Evolutionary conservation across 2,888 invertebrate genomes (phyloP), one percentile per base, ranked within the genome.

Genomic region (Patella pellucida): DNA sequence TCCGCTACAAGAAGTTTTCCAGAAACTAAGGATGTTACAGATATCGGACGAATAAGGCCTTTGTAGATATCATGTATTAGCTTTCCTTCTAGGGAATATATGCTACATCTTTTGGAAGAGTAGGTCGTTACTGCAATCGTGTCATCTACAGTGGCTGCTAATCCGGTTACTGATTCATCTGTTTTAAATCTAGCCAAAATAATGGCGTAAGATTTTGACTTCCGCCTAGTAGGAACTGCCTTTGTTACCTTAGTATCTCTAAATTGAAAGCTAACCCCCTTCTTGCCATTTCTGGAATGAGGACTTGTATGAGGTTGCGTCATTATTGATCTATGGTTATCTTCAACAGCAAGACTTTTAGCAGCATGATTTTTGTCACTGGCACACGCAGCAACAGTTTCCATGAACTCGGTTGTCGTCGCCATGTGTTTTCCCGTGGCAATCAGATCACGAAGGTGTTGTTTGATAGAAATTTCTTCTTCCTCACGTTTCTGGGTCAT

Each of bases 1-100:
- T 51, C 78, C 74, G 31, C 54, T 52, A 69, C 81, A 80, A 15
- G 73, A 67, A 23, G 74, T 71, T 69, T 50, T 7, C 73, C 68
- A 14, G 72, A 27, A n/a, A 23, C 16, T 23, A 54, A 23, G 31
- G 54, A 52, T 31, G 23, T 31, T 27, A 54, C 72, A 12, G 54
- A 19, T 31, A 54, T 54, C 16, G 72, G 72, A n/a, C 16, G 52
- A 11, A 41, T 72, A 12, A 72, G 69, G 16, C n/a, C 31, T 41
- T 27, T 50, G 11, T n/a, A 50, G 15, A 69, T 50, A 11, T 69
- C 69, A 11, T 1, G 11, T 4, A 69, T n/a, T 27, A 27, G 69
- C 31, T 69, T 69, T 16, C 69, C 69, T n/a, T 27, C n/a, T 11
- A 41, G 62, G 15, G 19, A 12, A 51, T 67, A 67, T 19, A 72